Conservation (phyloP, 1,140 invertebrate genomes). For the Drosophila orosa region DNA sequence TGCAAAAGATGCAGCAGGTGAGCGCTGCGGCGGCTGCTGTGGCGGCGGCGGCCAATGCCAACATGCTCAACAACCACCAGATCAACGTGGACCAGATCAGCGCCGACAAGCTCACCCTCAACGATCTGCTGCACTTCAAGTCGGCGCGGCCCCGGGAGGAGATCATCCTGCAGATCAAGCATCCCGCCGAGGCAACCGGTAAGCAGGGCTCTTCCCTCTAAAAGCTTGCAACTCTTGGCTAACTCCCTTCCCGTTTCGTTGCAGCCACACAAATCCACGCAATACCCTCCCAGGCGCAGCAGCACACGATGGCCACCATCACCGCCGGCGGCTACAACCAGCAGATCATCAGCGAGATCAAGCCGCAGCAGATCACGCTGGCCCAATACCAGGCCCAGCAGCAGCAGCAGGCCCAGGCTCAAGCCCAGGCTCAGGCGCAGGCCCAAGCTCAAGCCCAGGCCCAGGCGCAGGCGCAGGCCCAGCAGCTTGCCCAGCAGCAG, state of each 20-base stretch:
- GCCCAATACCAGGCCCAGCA: slow-evolving; percentile 82
- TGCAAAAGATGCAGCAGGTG: slow-evolving; percentile 66
- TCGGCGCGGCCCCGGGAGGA: slow-evolving; percentile 75
- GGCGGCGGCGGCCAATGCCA: slow-evolving; percentile 66
- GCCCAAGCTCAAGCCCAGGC: slow-evolving; percentile 58
- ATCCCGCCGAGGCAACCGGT: slow-evolving; percentile 74
- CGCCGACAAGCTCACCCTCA: slow-evolving; percentile 75
- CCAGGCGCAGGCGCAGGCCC: slow-evolving; percentile 44
- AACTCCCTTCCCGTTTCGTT: not conserved
- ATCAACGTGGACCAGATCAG: slow-evolving; percentile 79
- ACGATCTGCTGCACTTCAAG: slow-evolving; percentile 80
- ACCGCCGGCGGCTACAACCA: slow-evolving; percentile 79
- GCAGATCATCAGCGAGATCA: slow-evolving; percentile 82
- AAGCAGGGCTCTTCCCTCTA: not conserved
- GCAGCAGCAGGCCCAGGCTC: slow-evolving; percentile 68
- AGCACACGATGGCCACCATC: slow-evolving; percentile 81
- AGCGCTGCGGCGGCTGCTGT: slow-evolving; percentile 54
- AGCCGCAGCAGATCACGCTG: slow-evolving; percentile 81
- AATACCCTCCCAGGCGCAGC: slow-evolving; percentile 76
- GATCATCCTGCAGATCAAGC: slow-evolving; percentile 81
- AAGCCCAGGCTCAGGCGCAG: slow-evolving; percentile 52
- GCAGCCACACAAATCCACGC: slow-evolving; percentile 74
- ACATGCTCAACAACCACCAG: slow-evolving; percentile 65
- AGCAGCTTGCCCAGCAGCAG: slow-evolving; percentile 61
- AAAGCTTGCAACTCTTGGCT: not conserved